Percentiles rank a stretch among this genome's conserved stretches.
Evolutionary conservation across 2,797 vertebrate species (phyloP).

Genomic region (Glyptemys insculpta): DNA sequence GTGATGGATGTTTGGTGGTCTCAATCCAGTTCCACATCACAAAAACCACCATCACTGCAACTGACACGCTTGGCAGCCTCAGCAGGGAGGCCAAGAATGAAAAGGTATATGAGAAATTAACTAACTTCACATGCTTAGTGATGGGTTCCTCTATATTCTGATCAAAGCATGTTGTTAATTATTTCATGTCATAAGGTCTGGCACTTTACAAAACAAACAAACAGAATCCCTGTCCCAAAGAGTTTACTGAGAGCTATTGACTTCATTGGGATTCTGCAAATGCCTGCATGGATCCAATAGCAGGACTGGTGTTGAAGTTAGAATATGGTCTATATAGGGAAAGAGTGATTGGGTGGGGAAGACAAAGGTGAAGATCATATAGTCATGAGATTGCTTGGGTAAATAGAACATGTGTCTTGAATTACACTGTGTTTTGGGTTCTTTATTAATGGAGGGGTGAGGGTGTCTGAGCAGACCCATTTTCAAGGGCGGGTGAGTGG

Average conservation of each 20-base stretch:
- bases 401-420: background rate
- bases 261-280: background rate
- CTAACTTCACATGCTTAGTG: background rate
- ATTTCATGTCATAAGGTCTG: conserved; percentile 21
- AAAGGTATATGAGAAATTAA: background rate
- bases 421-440: background rate
- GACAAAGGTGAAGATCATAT: background rate
- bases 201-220: conserved; percentile 28
- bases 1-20: background rate
- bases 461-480: background rate
- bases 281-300: background rate
- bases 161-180: background rate
- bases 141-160: background rate
- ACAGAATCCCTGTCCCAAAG: background rate
- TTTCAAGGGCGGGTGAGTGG: no score
- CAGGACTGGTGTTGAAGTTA: background rate
- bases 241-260: background rate
- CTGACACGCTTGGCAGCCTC: background rate
- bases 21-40: conserved; percentile 45
- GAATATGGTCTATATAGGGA: background rate
- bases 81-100: accelerated
- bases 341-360: background rate
- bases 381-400: background rate
- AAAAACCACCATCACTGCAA: background rate
- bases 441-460: background rate